Evolutionary conservation across 2,888 invertebrate species (phyloP), one percentile per base, ranked within the genome.

Genomic region (Odontothrips loti): DNA sequence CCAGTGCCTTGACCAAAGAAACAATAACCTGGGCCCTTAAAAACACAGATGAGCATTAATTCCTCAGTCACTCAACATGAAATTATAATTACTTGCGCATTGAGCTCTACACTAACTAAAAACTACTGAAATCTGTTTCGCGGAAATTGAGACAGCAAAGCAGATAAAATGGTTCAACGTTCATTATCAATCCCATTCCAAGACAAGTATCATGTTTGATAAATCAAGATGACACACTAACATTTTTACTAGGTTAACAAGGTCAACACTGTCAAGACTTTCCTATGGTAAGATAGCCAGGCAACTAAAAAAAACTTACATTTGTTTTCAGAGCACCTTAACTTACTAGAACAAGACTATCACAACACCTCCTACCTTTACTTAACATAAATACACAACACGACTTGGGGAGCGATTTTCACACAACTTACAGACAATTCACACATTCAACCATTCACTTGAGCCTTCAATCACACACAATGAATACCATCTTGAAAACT

Each of bases 51-150:
- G 68, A 68, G 68, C 68, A 68, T 68, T 68, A 23, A n/a, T 68
- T 68, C 68, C 68, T 68, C 68, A 68, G 68, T 68, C 68, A 68
- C 23, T 68, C 68, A 51, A 51, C 51, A 15, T 68, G 23, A 68
- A 20, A 6, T 3, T 68, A n/a, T n/a, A 20, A 68, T 23, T 68
- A 68, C 68, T 68, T 23, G 68, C 68, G 17, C 17, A 51, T 51
- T 51, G 51, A 51, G 51, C 51, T 51, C 51, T 51, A 51, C 51
- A 51, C 17, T 51, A 1, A 51, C 15, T 51, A 51, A 51, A 51
- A 15, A 8, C 17, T 51, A 4, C 17, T 51, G 51, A 11, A 51
- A 51, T 51, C 51, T 51, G 17, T 51, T 17, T n/a, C n/a, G n/a
- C n/a, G n/a, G n/a, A n/a, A n/a, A n/a, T n/a, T n/a, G n/a, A n/a